These are phyloP conservation scores for Lordiphosa collinella DNA, from an alignment of 1,140 invertebrate genomes.

Conservation along the genomic window DNA sequence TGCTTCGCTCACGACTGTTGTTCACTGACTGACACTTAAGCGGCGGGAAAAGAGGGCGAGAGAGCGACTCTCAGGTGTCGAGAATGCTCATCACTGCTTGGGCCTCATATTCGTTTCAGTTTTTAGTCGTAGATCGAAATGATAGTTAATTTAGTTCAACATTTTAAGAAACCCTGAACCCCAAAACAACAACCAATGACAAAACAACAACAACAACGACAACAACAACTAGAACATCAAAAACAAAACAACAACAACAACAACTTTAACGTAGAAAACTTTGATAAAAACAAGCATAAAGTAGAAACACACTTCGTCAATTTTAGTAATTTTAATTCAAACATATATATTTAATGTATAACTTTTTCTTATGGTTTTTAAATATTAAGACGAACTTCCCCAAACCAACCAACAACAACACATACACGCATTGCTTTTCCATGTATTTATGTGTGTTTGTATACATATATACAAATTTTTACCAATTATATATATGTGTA, in stretches of 20 bases:
- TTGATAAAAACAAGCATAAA: slow-evolving; percentile 42
- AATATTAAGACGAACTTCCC: slow-evolving; percentile 57
- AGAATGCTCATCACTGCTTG: too few species aligned
- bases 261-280: slow-evolving; percentile 32
- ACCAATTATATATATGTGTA: slow-evolving; percentile 40
- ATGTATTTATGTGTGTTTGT: slow-evolving; percentile 39
- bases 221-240: slow-evolving; percentile 48
- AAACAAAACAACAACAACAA: slow-evolving; percentile 46
- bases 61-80: too few species aligned
- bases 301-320: slow-evolving; percentile 79
- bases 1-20: too few species aligned
- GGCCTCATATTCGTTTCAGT: too few species aligned
- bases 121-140: too few species aligned
- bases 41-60: too few species aligned
- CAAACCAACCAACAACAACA: slow-evolving; percentile 38
- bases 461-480: slow-evolving; percentile 27
- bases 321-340: slow-evolving; percentile 75
- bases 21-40: too few species aligned
- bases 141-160: too few species aligned
- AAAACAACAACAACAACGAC: slow-evolving; percentile 18
- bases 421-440: slow-evolving; percentile 22
- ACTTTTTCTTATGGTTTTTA: slow-evolving; percentile 58
- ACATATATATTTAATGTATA: slow-evolving; percentile 61
- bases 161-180: not conserved
- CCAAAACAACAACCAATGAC: slow-evolving; percentile 12